Percentiles rank a stretch among this genome's conserved stretches.
These are phyloP conservation scores for Silvanus unidentatus DNA, from an alignment of 2,888 invertebrate species.

Conservation along the genomic window DNA sequence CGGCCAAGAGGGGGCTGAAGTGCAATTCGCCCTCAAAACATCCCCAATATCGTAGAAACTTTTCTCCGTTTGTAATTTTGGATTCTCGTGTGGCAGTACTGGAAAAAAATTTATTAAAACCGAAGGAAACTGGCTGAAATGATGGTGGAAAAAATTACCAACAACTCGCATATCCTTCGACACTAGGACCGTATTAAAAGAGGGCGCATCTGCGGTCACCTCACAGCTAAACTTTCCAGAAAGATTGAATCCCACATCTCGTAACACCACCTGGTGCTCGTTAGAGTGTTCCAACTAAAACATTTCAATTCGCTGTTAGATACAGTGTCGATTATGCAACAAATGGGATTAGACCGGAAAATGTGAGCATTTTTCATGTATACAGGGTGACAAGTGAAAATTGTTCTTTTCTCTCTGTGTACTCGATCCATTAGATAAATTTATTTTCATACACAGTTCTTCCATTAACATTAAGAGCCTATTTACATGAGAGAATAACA, in stretches of 20 bases:
- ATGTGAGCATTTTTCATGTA: no score
- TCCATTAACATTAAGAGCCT: no score
- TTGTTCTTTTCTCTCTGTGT: no score
- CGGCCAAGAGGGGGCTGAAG: constrained; percentile 71
- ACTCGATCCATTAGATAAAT: no score
- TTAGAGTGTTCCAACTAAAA: constrained; percentile 68
- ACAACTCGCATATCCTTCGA: constrained; percentile 67
- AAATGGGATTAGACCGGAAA: no score
- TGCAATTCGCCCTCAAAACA: constrained; percentile 69
- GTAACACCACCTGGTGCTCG: constrained; percentile 67
- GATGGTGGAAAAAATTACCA: constrained; percentile 52
- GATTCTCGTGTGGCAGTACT: constrained; percentile 65
- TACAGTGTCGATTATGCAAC: no score
- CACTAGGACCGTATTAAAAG: constrained; percentile 63
- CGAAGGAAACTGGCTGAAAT: no score
- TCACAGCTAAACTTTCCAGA: constrained; percentile 78
- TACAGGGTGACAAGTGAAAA: no score
- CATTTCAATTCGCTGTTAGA: constrained; percentile 33
- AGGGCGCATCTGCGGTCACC: constrained; percentile 69
- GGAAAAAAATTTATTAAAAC: constrained; percentile 38
- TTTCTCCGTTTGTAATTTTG: constrained; percentile 63
- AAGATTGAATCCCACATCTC: constrained; percentile 62
- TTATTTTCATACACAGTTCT: no score
- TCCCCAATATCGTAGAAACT: constrained; percentile 71
- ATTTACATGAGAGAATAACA: no score